Conservation (phyloP, 1,140 invertebrate species). For the Sitophilus oryzae region DNA sequence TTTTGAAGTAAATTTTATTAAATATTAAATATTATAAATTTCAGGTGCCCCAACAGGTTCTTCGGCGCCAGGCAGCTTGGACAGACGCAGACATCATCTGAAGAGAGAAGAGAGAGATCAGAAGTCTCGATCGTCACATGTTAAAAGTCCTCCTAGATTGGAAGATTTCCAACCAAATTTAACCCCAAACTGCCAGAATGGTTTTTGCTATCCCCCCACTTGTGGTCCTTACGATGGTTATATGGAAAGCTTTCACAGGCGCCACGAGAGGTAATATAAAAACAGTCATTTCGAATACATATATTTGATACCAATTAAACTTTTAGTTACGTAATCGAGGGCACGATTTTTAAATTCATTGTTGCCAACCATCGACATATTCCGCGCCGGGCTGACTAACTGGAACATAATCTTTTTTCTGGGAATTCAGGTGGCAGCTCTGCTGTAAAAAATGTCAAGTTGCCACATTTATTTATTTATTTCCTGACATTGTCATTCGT, state of each 20-base stretch:
- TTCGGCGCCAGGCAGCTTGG: conserved; percentile 47
- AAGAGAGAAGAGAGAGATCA: conserved; percentile 49
- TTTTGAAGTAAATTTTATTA: no score
- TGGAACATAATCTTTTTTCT: no score
- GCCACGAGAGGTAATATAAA: conserved; percentile 37
- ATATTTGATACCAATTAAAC: background rate
- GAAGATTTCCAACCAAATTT: conserved; percentile 42
- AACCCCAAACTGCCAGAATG: conserved; percentile 44
- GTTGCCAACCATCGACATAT: no score
- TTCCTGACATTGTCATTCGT: no score
- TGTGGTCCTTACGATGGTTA: conserved; percentile 33
- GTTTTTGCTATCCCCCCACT: conserved; percentile 42
- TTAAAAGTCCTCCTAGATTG: conserved; percentile 40
- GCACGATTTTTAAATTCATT: no score
- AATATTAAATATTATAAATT: background rate
- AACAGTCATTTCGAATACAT: background rate
- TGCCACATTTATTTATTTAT: no score
- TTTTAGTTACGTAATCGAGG: no score
- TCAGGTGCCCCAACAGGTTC: conserved; percentile 4
- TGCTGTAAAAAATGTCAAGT: no score
- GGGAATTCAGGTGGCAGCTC: no score
- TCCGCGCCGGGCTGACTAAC: no score
- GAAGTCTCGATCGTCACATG: conserved; percentile 51
- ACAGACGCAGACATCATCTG: conserved; percentile 45
- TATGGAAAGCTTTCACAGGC: conserved; percentile 40